phyloP scores from a whole-genome alignment of 1,140 invertebrate species.

The Temnothorax nylanderi region DNA sequence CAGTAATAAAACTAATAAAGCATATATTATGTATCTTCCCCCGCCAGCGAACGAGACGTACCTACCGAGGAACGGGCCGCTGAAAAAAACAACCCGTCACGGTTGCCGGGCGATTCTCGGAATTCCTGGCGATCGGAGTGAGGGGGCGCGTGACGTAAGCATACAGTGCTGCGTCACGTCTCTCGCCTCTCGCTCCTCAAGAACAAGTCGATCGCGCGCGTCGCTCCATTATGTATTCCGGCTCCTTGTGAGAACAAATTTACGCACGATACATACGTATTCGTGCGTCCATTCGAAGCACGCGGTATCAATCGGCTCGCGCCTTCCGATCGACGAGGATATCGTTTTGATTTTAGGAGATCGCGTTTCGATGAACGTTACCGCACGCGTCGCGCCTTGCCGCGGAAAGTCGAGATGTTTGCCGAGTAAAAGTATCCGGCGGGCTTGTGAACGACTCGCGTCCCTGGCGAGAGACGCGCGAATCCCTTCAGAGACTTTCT shows the following conservation, averaged over 20 bases:
- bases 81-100: not conserved
- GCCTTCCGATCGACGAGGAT: not conserved
- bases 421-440: not conserved
- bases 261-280: not conserved
- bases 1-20: not conserved
- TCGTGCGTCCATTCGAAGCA: not conserved
- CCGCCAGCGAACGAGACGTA: not conserved
- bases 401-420: not conserved
- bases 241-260: not conserved
- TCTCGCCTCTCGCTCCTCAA: no score
- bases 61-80: not conserved
- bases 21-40: not conserved
- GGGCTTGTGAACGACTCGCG: not conserved
- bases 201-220: not conserved
- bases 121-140: not conserved
- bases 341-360: not conserved
- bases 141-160: not conserved
- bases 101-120: not conserved
- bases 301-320: not conserved
- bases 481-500: no score
- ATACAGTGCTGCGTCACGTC: not conserved
- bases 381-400: not conserved
- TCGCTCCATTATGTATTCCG: not conserved
- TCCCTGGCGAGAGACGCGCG: not conserved
- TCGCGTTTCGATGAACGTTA: not conserved